phyloP scores from a whole-genome alignment of 2,888 invertebrate genomes.

The Chorisops tibialis region DNA sequence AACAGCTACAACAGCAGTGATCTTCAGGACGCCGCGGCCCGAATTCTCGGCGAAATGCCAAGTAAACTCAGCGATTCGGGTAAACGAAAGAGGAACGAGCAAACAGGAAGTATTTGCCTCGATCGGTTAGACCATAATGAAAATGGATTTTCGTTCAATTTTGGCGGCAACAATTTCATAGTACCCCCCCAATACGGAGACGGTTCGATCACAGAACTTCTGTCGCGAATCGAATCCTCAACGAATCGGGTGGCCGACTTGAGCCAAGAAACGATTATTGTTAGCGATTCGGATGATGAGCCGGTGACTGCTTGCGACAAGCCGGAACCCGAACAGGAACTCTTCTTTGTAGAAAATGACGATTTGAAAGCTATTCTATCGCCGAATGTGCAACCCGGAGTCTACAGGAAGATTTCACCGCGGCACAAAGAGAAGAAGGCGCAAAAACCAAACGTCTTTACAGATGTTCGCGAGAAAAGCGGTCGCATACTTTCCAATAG shows the following conservation, averaged over 20 bases:
- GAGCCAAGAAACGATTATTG: slow-evolving; percentile 5
- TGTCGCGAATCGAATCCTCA: no score
- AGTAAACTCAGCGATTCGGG: not conserved
- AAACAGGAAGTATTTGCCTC: not conserved
- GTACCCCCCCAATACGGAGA: not conserved
- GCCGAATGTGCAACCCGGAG: slow-evolving; percentile 40
- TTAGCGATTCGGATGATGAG: slow-evolving; percentile 8
- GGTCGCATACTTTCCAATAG: slow-evolving; percentile 37
- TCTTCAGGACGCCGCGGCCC: not conserved
- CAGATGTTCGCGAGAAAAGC: slow-evolving; percentile 34
- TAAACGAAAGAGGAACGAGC: not conserved
- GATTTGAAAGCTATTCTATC: slow-evolving; percentile 39
- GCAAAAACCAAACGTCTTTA: slow-evolving; percentile 36
- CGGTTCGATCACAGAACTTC: no score
- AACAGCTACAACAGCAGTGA: slow-evolving; percentile 20
- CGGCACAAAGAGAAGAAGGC: not conserved
- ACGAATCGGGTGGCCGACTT: not conserved
- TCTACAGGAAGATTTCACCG: slow-evolving; percentile 38
- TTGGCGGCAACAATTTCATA: not conserved
- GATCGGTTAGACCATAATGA: not conserved
- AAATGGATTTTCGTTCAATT: not conserved
- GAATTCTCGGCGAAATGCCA: not conserved
- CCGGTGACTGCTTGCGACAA: slow-evolving; percentile 27
- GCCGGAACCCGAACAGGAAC: slow-evolving; percentile 31
- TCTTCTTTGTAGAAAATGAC: slow-evolving; percentile 39